phyloP scores from a whole-genome alignment of 2,113 vertebrate genomes.

The Baryphthengus martii region DNA sequence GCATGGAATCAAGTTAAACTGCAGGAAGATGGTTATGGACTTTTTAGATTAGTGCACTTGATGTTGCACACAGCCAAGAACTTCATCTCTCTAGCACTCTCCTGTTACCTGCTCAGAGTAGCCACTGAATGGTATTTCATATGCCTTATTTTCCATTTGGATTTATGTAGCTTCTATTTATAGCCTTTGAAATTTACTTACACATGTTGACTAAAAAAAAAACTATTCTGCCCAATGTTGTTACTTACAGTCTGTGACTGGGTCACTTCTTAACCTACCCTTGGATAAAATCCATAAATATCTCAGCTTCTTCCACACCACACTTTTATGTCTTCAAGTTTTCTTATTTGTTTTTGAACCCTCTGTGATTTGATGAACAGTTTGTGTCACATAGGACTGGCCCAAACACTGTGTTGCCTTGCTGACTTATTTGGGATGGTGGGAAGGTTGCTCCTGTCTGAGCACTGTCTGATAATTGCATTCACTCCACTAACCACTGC shows the following conservation, averaged over 20 bases:
- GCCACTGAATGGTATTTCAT: background rate
- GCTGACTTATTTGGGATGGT: background rate
- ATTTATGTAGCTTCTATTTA: background rate
- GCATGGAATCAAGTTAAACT: background rate
- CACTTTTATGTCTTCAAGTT: background rate
- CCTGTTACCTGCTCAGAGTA: background rate
- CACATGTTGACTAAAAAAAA: background rate
- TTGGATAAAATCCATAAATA: background rate
- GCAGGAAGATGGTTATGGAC: constrained; percentile 2
- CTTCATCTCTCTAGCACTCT: background rate
- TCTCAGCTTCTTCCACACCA: background rate
- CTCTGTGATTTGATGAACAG: accelerated
- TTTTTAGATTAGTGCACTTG: background rate
- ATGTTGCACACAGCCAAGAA: background rate
- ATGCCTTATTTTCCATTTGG: background rate
- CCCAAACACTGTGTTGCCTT: background rate
- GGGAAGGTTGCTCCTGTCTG: background rate
- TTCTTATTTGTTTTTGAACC: background rate
- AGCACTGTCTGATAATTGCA: background rate
- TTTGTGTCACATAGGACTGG: accelerated
- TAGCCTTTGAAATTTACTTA: background rate
- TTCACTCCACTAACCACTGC: background rate
- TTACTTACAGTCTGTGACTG: background rate
- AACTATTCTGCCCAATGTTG: background rate
- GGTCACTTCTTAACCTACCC: background rate